Evolutionary conservation across 2,113 vertebrate species (phyloP).

Genomic region (Xenopus borealis): DNA sequence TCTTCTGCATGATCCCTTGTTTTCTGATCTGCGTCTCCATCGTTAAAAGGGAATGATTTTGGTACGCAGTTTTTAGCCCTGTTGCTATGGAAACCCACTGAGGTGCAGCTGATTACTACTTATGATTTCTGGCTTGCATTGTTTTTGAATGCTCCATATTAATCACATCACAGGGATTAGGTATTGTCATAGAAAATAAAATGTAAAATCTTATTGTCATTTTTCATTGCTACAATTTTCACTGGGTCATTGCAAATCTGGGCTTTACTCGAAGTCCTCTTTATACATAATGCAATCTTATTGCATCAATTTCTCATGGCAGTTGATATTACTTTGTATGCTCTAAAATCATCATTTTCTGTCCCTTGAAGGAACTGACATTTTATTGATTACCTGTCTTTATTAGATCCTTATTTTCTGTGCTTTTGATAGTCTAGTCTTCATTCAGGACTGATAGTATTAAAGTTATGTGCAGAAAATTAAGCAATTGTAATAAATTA

Average conservation of each 20-base stretch:
- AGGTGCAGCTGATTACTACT: constrained; percentile 42
- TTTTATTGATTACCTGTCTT: constrained; percentile 40
- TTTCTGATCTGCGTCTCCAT: constrained; percentile 33
- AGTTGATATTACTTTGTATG: constrained; percentile 41
- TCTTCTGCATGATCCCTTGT: constrained; percentile 19
- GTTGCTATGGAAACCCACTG: constrained; percentile 42
- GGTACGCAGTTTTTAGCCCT: constrained; percentile 34
- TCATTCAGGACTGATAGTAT: constrained; percentile 22
- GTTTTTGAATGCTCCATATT: constrained; percentile 44
- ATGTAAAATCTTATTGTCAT: constrained; percentile 42
- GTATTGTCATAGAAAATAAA: constrained; percentile 39
- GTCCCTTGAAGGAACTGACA: constrained; percentile 26
- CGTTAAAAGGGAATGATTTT: constrained; percentile 30
- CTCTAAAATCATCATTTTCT: constrained; percentile 30
- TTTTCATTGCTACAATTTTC: constrained; percentile 38
- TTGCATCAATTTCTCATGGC: constrained; percentile 36
- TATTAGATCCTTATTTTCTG: constrained; percentile 11
- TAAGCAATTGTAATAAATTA: constrained; percentile 16
- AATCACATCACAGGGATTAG: constrained; percentile 9
- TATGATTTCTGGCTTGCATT: constrained; percentile 42
- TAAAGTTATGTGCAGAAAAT: constrained; percentile 22
- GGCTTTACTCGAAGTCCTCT: constrained; percentile 13
- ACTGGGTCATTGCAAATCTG: constrained; percentile 37
- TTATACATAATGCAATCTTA: constrained; percentile 31
- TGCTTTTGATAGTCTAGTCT: constrained; percentile 18